phyloP scores from a whole-genome alignment of 30 jellyfish, hydroid and myxozoan genomes.

The Mastigias papua region DNA sequence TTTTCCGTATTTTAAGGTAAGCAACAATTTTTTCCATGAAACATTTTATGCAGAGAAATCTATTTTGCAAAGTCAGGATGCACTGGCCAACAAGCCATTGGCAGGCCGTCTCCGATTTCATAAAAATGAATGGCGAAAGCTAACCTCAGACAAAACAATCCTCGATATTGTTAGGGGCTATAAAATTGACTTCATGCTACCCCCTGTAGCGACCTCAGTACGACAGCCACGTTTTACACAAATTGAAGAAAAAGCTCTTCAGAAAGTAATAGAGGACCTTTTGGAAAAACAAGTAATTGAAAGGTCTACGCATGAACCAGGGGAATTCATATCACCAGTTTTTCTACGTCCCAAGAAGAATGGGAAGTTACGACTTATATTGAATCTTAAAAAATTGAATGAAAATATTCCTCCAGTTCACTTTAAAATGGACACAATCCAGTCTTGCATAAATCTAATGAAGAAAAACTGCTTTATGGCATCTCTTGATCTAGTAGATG shows the following conservation, averaged over 20 bases:
- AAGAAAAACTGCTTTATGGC: too few relatives aligned
- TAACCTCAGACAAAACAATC: background rate
- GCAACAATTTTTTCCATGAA: background rate
- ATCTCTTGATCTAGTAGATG: background rate
- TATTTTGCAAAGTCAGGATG: too few relatives aligned
- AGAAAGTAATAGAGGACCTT: background rate
- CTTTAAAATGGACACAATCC: background rate
- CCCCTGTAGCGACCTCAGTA: background rate
- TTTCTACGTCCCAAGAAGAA: background rate
- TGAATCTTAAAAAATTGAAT: background rate
- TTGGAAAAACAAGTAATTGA: background rate
- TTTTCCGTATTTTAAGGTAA: background rate
- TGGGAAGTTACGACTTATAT: background rate
- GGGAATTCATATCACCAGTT: background rate
- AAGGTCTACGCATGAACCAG: background rate
- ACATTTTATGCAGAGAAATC: too few relatives aligned
- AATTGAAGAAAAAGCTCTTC: background rate
- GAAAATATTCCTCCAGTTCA: background rate
- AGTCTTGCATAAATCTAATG: too few relatives aligned
- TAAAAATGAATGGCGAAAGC: too few relatives aligned
- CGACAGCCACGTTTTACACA: background rate
- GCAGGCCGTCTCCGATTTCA: too few relatives aligned
- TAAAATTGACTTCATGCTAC: background rate
- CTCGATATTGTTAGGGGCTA: background rate
- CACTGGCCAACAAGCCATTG: too few relatives aligned